Percentiles rank a stretch among this genome's conserved stretches.
Evolutionary conservation across 1,140 invertebrate species (phyloP).

Genomic region (Bombus consobrinus): DNA sequence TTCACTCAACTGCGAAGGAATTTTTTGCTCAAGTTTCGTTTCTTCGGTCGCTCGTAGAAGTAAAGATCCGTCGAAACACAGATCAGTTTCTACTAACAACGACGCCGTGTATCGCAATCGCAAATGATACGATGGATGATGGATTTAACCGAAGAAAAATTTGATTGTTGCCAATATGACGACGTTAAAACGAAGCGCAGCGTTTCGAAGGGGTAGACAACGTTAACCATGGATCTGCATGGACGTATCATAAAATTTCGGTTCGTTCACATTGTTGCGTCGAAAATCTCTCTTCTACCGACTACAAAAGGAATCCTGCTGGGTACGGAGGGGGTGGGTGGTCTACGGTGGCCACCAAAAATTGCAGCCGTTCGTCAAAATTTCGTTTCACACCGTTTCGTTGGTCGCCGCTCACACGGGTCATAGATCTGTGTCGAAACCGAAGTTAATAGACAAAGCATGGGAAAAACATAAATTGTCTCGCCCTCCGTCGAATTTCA

Average conservation of each 20-base stretch:
- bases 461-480: conserved; percentile 33
- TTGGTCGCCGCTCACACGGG: not conserved
- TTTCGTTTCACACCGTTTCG: conserved; percentile 4
- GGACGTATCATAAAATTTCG: not conserved
- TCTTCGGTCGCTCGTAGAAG: no score
- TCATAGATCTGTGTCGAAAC: conserved; percentile 15
- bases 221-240: not conserved
- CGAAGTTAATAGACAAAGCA: conserved; percentile 47
- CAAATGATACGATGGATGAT: not conserved
- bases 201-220: not conserved
- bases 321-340: not conserved
- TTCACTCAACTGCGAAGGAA: no score
- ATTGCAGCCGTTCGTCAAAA: conserved; percentile 46
- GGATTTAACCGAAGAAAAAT: not conserved
- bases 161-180: not conserved
- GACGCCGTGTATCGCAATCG: no score
- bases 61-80: no score
- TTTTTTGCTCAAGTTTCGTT: no score
- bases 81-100: no score
- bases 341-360: conserved; percentile 12
- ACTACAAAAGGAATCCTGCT: conserved; percentile 1
- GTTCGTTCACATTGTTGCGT: not conserved
- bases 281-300: not conserved
- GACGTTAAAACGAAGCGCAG: not conserved
- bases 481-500: not conserved